These are phyloP conservation scores for Hirtodrosophila trivittata DNA, from an alignment of 2,888 invertebrate genomes.

Conservation along the genomic window DNA sequence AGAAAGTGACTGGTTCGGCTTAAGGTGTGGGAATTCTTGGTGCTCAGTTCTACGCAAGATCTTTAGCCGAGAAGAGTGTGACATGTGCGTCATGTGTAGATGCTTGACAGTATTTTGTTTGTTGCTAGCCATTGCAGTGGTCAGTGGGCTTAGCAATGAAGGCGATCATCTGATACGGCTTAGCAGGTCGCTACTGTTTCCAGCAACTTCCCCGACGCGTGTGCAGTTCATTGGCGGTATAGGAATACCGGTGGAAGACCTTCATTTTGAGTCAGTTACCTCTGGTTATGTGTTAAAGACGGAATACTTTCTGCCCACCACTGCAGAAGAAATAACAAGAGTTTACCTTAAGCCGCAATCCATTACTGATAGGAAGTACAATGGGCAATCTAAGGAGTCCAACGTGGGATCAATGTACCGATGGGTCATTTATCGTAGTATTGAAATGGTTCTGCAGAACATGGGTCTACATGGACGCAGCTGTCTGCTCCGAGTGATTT, in stretches of 20 bases:
- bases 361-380: conserved; percentile 55
- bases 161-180: conserved; percentile 42
- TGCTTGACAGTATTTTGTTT: conserved; percentile 1
- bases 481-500: conserved; percentile 90
- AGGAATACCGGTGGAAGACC: conserved; percentile 81
- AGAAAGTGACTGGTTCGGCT: conserved; percentile 51
- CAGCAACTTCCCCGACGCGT: conserved; percentile 82
- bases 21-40: conserved; percentile 41
- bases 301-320: conserved; percentile 80
- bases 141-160: conserved; percentile 2
- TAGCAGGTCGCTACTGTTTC: conserved; percentile 73
- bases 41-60: conserved; percentile 46
- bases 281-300: conserved; percentile 82
- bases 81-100: conserved; percentile 26
- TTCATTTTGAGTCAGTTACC: conserved; percentile 80
- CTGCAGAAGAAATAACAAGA: conserved; percentile 70
- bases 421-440: conserved; percentile 79
- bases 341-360: conserved; percentile 75
- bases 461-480: conserved; percentile 87
- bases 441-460: conserved; percentile 83
- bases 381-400: neutral
- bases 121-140: conserved; percentile 2
- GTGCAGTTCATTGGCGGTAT: conserved; percentile 82
- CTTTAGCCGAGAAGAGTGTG: conserved; percentile 24
- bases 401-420: conserved; percentile 68